Percentiles rank a stretch among this genome's conserved stretches.
Evolutionary conservation across 2,113 vertebrate species (phyloP).

Genomic region (Phalacrocorax aristotelis): DNA sequence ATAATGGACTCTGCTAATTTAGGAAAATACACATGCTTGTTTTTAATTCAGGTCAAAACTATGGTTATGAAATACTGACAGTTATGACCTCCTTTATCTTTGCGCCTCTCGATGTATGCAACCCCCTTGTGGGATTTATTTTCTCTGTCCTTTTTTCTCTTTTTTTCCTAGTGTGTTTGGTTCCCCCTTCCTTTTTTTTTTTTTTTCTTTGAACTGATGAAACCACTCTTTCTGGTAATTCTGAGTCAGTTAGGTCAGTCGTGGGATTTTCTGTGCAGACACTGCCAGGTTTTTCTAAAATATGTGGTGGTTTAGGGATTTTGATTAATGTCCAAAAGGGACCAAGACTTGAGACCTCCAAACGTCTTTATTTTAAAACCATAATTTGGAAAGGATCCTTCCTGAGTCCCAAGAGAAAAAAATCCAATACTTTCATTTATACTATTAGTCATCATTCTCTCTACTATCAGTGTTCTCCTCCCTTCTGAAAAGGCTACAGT

Average conservation of each 20-base stretch:
- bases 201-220: neutral
- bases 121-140: neutral
- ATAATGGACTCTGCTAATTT: neutral
- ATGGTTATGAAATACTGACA: neutral
- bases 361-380: slow-evolving; percentile 44
- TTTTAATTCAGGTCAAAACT: neutral
- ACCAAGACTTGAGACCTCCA: neutral
- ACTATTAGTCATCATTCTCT: neutral
- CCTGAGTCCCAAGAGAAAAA: neutral
- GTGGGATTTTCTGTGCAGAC: neutral
- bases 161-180: neutral
- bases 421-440: neutral
- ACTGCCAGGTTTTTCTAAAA: neutral
- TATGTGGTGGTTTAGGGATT: neutral
- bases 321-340: neutral
- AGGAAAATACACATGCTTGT: neutral
- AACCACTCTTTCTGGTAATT: neutral
- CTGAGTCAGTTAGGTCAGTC: neutral
- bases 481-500: neutral
- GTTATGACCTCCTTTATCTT: neutral
- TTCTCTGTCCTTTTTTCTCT: neutral
- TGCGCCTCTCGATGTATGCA: neutral
- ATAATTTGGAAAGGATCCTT: neutral
- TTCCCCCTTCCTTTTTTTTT: no score
- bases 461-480: neutral